Percentiles rank a stretch among this genome's conserved stretches.
Evolutionary conservation across 1,140 invertebrate species (phyloP).

Genomic region (Bombus turneri): DNA sequence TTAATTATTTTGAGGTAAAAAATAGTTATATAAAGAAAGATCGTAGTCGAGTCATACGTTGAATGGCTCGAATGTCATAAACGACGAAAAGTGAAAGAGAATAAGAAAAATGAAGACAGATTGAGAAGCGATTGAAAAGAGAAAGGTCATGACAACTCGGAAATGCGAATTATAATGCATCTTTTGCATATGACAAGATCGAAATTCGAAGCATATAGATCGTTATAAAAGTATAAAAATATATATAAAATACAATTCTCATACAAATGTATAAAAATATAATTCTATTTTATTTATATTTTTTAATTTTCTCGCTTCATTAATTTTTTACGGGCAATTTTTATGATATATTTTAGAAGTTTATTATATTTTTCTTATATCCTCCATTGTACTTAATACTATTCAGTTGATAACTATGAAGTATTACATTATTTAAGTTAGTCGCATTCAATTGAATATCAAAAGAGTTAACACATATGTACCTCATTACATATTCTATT

Average conservation of each 20-base stretch:
- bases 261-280: background rate
- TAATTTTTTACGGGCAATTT: background rate
- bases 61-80: background rate
- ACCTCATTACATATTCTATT: background rate
- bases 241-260: background rate
- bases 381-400: background rate
- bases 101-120: conserved; percentile 11
- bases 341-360: background rate
- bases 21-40: background rate
- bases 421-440: background rate
- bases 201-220: background rate
- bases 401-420: background rate
- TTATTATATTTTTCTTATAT: background rate
- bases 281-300: background rate
- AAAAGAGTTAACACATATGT: background rate
- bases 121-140: conserved; percentile 3
- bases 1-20: no score
- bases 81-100: conserved; percentile 15
- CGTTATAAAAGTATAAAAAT: background rate
- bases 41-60: background rate
- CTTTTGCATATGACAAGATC: background rate
- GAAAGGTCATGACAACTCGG: background rate
- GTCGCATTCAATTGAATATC: background rate
- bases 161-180: background rate
- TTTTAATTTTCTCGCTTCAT: background rate